Evolutionary conservation across 2,113 vertebrate genomes (phyloP).

Genomic region (Colinus virginianus): DNA sequence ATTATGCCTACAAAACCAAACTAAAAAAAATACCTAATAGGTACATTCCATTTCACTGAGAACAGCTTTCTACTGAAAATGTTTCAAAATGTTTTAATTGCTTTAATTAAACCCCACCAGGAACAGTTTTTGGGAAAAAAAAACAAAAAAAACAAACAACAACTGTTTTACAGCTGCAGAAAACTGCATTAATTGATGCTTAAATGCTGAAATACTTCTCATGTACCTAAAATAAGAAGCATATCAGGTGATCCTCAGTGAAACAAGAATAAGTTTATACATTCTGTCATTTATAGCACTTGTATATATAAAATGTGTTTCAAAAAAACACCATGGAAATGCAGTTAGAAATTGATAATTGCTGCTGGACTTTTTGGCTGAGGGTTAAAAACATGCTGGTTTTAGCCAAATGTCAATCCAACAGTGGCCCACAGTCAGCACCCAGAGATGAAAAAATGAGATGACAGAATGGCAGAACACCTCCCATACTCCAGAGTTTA

Average conservation of each 20-base stretch:
- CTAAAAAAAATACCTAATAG: not conserved
- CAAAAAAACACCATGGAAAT: not conserved
- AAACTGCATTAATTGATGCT: not conserved
- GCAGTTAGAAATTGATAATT: not conserved
- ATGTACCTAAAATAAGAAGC: not conserved
- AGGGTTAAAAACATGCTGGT: not conserved
- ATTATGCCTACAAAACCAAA: not conserved
- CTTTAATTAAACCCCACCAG: not conserved
- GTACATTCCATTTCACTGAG: not conserved
- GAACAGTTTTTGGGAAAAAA: not conserved
- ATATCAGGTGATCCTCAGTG: not conserved
- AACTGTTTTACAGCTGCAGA: not conserved
- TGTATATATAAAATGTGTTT: not conserved
- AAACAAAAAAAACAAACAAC: not conserved
- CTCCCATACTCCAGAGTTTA: not conserved
- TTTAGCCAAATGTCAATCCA: not conserved
- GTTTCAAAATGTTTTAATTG: not conserved
- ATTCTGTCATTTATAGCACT: not conserved
- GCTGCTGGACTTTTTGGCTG: not conserved
- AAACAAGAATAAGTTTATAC: not conserved
- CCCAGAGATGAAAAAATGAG: not conserved
- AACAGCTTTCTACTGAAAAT: not conserved
- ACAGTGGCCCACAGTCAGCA: not conserved
- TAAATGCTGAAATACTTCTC: not conserved
- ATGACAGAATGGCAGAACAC: not conserved